phyloP scores from a whole-genome alignment of 2,113 vertebrate species.

The Rhinoderma darwinii region DNA sequence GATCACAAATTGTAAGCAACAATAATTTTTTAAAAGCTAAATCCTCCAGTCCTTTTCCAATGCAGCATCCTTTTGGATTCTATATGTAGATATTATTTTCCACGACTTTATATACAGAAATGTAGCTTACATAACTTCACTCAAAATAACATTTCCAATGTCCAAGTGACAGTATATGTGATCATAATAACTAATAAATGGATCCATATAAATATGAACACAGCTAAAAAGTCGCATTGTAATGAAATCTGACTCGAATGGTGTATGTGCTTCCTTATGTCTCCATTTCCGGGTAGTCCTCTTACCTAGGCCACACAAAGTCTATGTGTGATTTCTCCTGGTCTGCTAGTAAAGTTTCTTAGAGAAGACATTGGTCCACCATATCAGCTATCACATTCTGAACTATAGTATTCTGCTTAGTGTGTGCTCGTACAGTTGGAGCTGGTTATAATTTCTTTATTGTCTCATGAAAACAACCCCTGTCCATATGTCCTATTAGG shows the following conservation, averaged over 20 bases:
- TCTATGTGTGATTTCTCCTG: neutral
- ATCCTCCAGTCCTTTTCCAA: too few species aligned
- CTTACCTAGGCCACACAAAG: neutral
- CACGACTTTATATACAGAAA: too few species aligned
- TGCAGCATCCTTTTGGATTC: too few species aligned
- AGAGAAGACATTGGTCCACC: neutral
- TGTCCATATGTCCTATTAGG: too few species aligned
- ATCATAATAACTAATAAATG: neutral
- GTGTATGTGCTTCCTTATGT: neutral
- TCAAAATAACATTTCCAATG: neutral
- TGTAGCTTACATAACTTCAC: neutral
- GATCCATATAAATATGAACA: neutral
- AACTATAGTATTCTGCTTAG: neutral
- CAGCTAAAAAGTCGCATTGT: neutral
- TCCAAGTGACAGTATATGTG: neutral
- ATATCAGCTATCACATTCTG: neutral
- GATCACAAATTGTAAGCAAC: too few species aligned
- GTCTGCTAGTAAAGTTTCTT: neutral
- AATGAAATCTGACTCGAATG: neutral
- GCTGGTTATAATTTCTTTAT: neutral
- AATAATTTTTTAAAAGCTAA: too few species aligned
- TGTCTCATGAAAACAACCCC: too few species aligned
- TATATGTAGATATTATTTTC: too few species aligned
- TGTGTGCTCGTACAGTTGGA: neutral
- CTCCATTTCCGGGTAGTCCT: neutral